These are phyloP conservation scores for Arion vulgaris DNA, from an alignment of 1,140 invertebrate genomes.

Conservation along the genomic window DNA sequence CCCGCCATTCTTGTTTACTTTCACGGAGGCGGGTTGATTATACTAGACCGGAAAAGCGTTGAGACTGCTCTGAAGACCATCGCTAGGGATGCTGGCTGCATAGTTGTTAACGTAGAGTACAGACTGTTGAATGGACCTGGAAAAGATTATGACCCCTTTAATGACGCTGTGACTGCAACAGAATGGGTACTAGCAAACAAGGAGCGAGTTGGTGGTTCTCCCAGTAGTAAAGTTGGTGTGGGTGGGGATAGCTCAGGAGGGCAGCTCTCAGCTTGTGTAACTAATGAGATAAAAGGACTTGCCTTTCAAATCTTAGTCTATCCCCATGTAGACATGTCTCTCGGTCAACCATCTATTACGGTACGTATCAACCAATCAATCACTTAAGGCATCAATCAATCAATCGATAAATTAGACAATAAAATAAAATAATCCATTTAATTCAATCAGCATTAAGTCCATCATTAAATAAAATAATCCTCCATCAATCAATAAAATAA, in stretches of 20 bases:
- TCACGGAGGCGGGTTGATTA: slow-evolving; percentile 6
- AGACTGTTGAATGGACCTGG: not conserved
- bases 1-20: slow-evolving; percentile 8
- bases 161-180: not conserved
- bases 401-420: too few relatives aligned
- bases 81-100: not conserved
- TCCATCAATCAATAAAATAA: too few relatives aligned
- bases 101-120: slow-evolving; percentile 17
- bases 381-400: too few relatives aligned
- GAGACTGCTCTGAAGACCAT: slow-evolving; percentile 2
- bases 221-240: slow-evolving; percentile 13
- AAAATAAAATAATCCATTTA: too few relatives aligned
- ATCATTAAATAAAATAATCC: too few relatives aligned
- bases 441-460: too few relatives aligned
- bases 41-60: not conserved
- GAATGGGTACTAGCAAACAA: slow-evolving; percentile 19
- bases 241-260: slow-evolving; percentile 24
- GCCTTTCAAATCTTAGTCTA: slow-evolving; percentile 2
- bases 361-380: not conserved
- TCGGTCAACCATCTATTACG: not conserved
- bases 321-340: not conserved
- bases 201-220: not conserved
- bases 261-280: not conserved
- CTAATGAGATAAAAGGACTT: not conserved
- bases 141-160: not conserved